Base-by-base conservation (phyloP, 2,888 invertebrate species). In the Miltochrista miniata region DNA sequence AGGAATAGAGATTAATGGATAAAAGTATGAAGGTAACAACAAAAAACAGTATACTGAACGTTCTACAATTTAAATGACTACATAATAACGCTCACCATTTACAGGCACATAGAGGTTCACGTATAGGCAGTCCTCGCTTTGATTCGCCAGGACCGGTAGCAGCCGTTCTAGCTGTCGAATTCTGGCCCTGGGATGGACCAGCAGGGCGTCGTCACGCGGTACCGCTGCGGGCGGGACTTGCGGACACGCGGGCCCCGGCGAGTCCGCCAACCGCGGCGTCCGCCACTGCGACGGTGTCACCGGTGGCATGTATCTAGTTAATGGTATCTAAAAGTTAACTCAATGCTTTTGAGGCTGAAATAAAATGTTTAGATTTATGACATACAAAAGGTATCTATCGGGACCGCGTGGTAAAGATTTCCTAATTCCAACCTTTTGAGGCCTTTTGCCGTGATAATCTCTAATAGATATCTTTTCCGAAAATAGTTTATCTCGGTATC, bases 81-180 rank as follows among this genome's bases (percentile, higher is more conserved):
- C 5, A 24, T 4, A 24, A 24, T 24, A 24, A 24, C 18, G 38
- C 70, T 75, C 37, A 88, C 89, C 89, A 64, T 76, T 93, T 72
- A 96, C 94, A 60, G 99, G 99, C 63, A 98, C 97, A 92, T 98
- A 99, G 69, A 99, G 94, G 92, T 99, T 99, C 82, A 99, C 95
- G 87, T 98, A 98, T 72, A 99, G 95, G 85, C 99, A 99, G 93
- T 99, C 99, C 92, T 99, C 99, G 85, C 97, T 97, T 92, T 99
- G 98, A 83, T 98, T 97, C 75, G 95, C 94, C 54, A 99, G 93
- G 66, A 96, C 92, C 13, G 97, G 97, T 70, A 96, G 88, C 68
- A 99, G 92, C 60, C 96, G 95, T 77, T 97, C 96, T 56, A 98
- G 93, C 83, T 98, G 96, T 15, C 96, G 94, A 61, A 97, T 95